phyloP scores from a whole-genome alignment of 1,140 invertebrate species.

The Panonychus citri region DNA sequence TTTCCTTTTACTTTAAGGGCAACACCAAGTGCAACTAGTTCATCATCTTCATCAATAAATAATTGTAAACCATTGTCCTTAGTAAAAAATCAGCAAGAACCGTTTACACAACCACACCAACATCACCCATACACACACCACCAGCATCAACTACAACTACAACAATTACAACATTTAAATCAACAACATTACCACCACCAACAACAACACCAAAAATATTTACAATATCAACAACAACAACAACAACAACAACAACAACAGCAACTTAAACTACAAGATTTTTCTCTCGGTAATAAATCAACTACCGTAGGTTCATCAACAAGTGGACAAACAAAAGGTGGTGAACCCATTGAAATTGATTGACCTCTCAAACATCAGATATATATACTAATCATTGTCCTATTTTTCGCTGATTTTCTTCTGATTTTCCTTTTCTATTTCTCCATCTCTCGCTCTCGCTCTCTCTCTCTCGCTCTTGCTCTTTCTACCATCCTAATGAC shows the following conservation, averaged over 20 bases:
- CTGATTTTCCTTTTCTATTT: too few relatives aligned
- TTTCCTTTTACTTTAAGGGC: not conserved
- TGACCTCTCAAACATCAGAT: too few relatives aligned
- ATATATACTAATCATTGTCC: too few relatives aligned
- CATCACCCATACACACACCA: not conserved
- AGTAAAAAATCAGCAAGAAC: not conserved
- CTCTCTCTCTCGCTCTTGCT: too few relatives aligned
- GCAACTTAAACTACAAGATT: too few relatives aligned
- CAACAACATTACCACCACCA: not conserved
- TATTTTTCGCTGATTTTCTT: too few relatives aligned
- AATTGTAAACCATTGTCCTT: not conserved
- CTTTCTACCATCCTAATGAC: too few relatives aligned
- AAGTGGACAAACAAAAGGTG: too few relatives aligned
- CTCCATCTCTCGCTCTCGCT: too few relatives aligned
- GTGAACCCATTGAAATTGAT: too few relatives aligned
- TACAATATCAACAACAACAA: not conserved
- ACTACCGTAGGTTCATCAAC: too few relatives aligned
- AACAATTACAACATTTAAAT: not conserved
- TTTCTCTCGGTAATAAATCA: too few relatives aligned
- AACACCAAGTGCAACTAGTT: not conserved
- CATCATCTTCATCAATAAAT: not conserved
- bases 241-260: not conserved
- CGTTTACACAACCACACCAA: not conserved
- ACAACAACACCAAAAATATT: not conserved
- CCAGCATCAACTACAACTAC: not conserved